phyloP scores from a whole-genome alignment of 2,888 invertebrate genomes.

The Pyrrhia umbra region DNA sequence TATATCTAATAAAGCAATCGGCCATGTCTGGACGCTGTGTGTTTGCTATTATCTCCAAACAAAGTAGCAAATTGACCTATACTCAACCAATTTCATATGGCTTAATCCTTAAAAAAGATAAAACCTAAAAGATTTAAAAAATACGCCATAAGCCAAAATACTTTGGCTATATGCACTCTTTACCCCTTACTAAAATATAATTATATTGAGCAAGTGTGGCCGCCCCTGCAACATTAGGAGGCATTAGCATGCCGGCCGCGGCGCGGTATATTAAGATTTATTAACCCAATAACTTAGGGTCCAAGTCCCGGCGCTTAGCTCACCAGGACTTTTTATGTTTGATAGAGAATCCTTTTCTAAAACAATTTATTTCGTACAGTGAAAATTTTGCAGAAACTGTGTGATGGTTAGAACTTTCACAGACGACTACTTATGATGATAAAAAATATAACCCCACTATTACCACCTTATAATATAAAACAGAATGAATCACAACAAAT shows the following conservation, averaged over 20 bases:
- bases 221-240: conserved; percentile 70
- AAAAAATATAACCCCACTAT: background rate
- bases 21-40: no score
- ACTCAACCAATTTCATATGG: no score
- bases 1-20: no score
- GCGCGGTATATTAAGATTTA: conserved; percentile 73
- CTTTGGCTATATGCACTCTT: conserved; percentile 28
- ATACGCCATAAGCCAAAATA: background rate
- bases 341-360: conserved; percentile 42
- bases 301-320: conserved; percentile 56
- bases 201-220: conserved; percentile 51
- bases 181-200: conserved; percentile 60
- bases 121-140: background rate
- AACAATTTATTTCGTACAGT: background rate
- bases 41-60: no score
- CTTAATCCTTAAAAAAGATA: no score
- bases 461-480: background rate
- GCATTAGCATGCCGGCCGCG: conserved; percentile 68
- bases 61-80: no score
- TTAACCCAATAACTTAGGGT: conserved; percentile 70
- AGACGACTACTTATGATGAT: background rate
- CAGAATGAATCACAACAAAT: conserved; percentile 48
- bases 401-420: background rate
- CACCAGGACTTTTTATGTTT: conserved; percentile 52
- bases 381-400: background rate